These are phyloP conservation scores for Dasypolia templi DNA, from an alignment of 2,888 invertebrate genomes.

Conservation along the genomic window DNA sequence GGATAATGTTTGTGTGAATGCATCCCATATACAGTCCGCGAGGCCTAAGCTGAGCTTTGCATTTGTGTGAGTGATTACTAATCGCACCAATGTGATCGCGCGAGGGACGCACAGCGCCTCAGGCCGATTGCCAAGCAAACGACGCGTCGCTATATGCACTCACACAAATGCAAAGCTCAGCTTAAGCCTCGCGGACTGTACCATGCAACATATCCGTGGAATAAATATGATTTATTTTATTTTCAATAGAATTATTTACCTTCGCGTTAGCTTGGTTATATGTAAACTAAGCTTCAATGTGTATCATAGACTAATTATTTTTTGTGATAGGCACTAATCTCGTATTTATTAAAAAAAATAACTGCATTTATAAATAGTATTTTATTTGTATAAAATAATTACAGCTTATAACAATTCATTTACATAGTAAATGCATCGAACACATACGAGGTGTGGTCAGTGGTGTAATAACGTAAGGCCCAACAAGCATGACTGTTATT, in stretches of 20 bases:
- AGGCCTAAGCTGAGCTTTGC: too few species aligned
- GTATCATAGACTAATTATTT: constrained; percentile 38
- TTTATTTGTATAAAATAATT: constrained; percentile 59
- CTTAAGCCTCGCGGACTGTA: too few species aligned
- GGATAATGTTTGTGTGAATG: constrained; percentile 44
- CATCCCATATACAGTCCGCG: too few species aligned
- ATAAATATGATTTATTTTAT: constrained; percentile 41
- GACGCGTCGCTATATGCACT: too few species aligned
- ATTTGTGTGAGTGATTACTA: too few species aligned
- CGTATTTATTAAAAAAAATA: constrained; percentile 50
- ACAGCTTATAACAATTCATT: constrained; percentile 66
- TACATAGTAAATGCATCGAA: constrained; percentile 79
- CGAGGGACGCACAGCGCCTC: too few species aligned
- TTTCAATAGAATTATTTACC: constrained; percentile 15
- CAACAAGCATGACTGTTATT: neutral
- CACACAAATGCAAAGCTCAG: too few species aligned
- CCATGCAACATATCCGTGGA: constrained; percentile 41
- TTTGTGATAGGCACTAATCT: constrained; percentile 52
- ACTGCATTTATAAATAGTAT: constrained; percentile 55
- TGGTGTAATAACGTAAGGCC: neutral
- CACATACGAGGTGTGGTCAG: constrained; percentile 29
- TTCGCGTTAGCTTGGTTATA: constrained; percentile 29
- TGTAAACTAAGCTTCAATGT: constrained; percentile 43
- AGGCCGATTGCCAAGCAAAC: too few species aligned
- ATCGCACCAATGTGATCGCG: too few species aligned